Evolutionary conservation across 2,113 vertebrate genomes (phyloP), one percentile per base, ranked within the genome.

Genomic region (Bubo scandiacus): DNA sequence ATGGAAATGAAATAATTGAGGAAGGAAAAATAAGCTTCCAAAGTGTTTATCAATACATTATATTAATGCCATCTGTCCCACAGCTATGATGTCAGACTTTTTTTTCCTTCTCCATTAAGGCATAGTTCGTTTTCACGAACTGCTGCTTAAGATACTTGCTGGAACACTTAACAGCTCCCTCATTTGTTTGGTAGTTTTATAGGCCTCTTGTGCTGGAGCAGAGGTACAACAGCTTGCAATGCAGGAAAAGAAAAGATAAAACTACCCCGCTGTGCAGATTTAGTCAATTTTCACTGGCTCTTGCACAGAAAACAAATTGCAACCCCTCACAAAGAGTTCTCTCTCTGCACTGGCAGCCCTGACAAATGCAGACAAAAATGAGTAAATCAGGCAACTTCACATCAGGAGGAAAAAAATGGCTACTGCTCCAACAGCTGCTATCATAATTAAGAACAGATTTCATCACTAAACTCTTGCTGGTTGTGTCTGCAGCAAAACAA

Each of bases 361-460:
- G 96, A 97, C 96, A 98, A 98, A 98, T 96, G 91, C 96, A 97
- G 94, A 96, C 97, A 96, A 97, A 97, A 98, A 97, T 93, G 96
- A 98, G 97, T 98, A 98, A 98, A 98, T 98, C 98, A 98, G 97
- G 95, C 96, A 98, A 97, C 96, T 97, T 98, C 97, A 96, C 98
- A 98, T 98, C 96, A 97, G 97, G 97, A 98, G 93, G 78, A 93
- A 94, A 95, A 93, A 97, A 97, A 97, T 94, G 97, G 94, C 96
- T 97, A 94, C 96, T 96, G 96, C 96, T 96, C 77, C 94, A 97
- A 98, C 98, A 98, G 98, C 98, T 98, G 98, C 96, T 98, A 97
- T 98, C 90, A 96, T 98, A 98, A 98, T 98, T 98, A 98, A 98
- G 97, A 98, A 98, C 98, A 98, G 98, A 98, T 98, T 98, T 98